Evolutionary conservation across 2,113 vertebrate species (phyloP).

Genomic region (Oceanodroma tethys): DNA sequence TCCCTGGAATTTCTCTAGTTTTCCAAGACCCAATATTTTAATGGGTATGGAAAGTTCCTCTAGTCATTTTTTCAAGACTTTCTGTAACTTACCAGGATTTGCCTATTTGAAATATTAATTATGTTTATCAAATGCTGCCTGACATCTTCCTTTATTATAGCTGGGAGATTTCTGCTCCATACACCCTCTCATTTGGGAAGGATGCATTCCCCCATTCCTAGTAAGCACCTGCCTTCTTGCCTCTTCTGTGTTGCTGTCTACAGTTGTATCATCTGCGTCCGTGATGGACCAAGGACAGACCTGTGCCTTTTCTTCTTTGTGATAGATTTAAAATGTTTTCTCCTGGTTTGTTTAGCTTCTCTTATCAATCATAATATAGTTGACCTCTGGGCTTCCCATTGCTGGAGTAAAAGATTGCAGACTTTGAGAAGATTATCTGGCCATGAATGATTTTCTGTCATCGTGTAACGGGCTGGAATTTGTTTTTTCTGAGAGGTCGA

Average conservation of each 20-base stretch:
- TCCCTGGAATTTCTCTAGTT: neutral
- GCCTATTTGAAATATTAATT: neutral
- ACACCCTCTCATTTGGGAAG: accelerated
- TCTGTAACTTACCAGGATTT: neutral
- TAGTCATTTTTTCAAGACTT: neutral
- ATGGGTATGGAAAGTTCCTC: neutral
- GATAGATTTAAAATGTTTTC: neutral
- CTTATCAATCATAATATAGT: accelerated
- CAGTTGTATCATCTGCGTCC: accelerated
- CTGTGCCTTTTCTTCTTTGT: neutral
- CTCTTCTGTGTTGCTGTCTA: accelerated
- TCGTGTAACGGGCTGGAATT: neutral
- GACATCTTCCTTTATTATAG: no score
- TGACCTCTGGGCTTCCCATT: neutral
- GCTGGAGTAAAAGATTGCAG: neutral
- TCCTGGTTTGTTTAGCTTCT: neutral
- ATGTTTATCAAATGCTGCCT: neutral
- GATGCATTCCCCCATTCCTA: accelerated
- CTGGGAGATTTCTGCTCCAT: accelerated
- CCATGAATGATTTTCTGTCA: neutral
- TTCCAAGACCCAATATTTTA: neutral
- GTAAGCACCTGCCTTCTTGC: neutral
- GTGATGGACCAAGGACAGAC: neutral
- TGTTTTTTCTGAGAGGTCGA: neutral
- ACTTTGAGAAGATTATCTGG: neutral